Evolutionary conservation across 1,140 invertebrate genomes (phyloP), one percentile per base, ranked within the genome.

Genomic region (Bathynomus jamesi): DNA sequence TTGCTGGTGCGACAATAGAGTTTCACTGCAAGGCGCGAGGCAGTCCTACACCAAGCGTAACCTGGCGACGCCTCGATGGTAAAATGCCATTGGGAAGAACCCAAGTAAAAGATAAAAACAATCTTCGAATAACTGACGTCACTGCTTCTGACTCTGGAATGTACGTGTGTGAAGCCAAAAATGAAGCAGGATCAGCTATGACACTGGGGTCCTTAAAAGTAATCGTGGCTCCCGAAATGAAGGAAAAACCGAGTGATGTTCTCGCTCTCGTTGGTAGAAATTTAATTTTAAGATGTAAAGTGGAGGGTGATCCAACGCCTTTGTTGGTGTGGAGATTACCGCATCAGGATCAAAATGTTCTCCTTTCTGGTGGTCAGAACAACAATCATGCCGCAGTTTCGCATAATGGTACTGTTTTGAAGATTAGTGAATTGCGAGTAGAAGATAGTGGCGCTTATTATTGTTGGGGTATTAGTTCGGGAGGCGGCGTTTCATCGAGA

Each of bases 21-120:
- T 94, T 98, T 80, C 89, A 90, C 62, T 98, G 96, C 80, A 86
- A 88, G 69, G 93, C 93, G 0, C 90, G 90, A 67, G 96, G 95
- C 8, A 92, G 94, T 82, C 94, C 95, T 17, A 84, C 86, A 28
- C 92, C 94, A 0, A 88, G 90, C 75, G 88, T 96, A 5, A 86
- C 94, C 61, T 96, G 95, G 95, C 87, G 90, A 64, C 89, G 93
- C 78, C 90, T 94, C 80, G 91, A 92, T 75, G 90, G 89, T 10
- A 89, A 91, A 79, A 91, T 94, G 84, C 90, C 91, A 0, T 85
- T 88, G 61, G 89, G 89, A 1, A 84, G 90, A 74, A 89, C 88
- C 5, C 85, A 88, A 61, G 88, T 89, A 30, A 88, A 90, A 31
- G 89, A 91, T 78, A 90, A 76, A 29, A 67, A 74, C 21, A 61